These are phyloP conservation scores for Tenthredo notha DNA, from an alignment of 2,888 invertebrate genomes.

Conservation along the genomic window DNA sequence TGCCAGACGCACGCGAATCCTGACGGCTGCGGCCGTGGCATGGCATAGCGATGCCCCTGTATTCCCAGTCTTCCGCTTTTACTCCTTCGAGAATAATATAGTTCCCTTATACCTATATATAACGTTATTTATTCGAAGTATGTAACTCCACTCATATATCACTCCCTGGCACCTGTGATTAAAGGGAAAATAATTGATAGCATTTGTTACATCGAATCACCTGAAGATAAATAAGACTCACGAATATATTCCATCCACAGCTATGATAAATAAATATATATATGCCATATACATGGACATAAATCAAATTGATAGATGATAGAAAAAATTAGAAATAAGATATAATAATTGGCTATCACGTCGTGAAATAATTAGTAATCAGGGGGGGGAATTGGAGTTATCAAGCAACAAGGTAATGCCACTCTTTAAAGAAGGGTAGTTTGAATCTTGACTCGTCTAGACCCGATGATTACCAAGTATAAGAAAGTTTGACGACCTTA, in stretches of 20 bases:
- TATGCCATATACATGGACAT: not conserved
- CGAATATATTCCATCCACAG: not conserved
- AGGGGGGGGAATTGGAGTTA: too few relatives aligned
- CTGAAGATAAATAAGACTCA: not conserved
- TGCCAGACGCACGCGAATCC: constrained; percentile 49
- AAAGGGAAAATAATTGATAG: constrained; percentile 5
- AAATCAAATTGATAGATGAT: not conserved
- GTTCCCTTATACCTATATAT: not conserved
- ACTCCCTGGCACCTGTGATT: constrained; percentile 10
- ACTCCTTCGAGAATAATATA: constrained; percentile 9
- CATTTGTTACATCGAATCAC: not conserved
- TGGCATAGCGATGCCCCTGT: not conserved
- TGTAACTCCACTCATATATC: not conserved
- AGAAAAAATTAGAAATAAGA: not conserved
- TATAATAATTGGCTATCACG: not conserved
- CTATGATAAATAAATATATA: too few relatives aligned
- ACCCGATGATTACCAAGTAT: constrained; percentile 27
- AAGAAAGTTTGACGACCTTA: constrained; percentile 24
- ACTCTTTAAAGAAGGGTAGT: not conserved
- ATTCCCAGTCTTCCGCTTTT: not conserved
- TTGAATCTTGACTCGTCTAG: constrained; percentile 9
- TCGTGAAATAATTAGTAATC: not conserved
- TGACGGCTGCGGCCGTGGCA: not conserved
- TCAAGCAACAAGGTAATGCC: not conserved
- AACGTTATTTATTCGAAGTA: constrained; percentile 11